Conservation (phyloP, 2,113 vertebrate species). For the Pampusana beccarii region DNA sequence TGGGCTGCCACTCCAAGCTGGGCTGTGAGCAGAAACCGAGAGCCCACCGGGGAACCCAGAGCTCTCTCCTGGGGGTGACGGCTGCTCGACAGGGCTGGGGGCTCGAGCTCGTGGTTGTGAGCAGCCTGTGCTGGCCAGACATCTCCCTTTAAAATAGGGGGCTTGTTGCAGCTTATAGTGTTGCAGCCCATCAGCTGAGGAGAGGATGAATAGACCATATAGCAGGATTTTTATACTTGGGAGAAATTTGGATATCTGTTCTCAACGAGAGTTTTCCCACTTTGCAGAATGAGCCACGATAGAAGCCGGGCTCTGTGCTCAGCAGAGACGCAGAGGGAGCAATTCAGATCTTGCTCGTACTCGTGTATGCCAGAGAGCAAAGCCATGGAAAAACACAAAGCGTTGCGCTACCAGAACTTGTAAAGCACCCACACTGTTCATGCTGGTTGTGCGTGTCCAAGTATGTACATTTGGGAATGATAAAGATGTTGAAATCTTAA, state of each 20-base stretch:
- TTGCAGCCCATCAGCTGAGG: slow-evolving; percentile 58
- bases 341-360: neutral
- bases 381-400: neutral
- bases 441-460: accelerated
- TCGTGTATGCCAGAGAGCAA: neutral
- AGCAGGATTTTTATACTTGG: neutral
- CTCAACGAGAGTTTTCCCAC: neutral
- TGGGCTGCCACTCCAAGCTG: slow-evolving; percentile 38
- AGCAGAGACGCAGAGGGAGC: neutral
- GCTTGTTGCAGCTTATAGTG: slow-evolving; percentile 77
- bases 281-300: neutral
- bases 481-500: neutral
- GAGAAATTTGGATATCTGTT: neutral
- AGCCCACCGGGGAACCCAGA: slow-evolving; percentile 72
- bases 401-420: neutral
- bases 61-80: slow-evolving; percentile 63
- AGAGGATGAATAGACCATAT: neutral
- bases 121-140: slow-evolving; percentile 24
- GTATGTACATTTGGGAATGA: neutral
- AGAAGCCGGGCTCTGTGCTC: neutral
- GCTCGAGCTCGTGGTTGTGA: slow-evolving; percentile 61
- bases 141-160: slow-evolving; percentile 57
- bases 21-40: slow-evolving; percentile 65
- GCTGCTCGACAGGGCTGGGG: slow-evolving; percentile 33
- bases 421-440: neutral